phyloP scores from a whole-genome alignment of 2,113 vertebrate genomes.

The Rhinichthys klamathensis region DNA sequence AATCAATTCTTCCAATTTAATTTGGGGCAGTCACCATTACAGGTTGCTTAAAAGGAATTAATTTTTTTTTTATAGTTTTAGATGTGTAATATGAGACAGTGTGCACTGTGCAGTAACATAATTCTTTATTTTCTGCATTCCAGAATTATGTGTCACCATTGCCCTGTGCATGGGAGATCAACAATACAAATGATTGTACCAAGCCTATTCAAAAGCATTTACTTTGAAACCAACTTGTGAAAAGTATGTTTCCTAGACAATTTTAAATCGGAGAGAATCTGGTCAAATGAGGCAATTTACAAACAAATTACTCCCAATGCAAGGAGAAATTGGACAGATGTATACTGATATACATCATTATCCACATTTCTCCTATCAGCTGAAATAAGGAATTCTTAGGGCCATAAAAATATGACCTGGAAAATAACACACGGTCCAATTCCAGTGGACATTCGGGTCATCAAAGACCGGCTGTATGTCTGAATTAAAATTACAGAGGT shows the following conservation, averaged over 20 bases:
- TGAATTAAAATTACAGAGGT: slow-evolving; percentile 6
- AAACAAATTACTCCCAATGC: neutral
- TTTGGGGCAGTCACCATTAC: too few species aligned
- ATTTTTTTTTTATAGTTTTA: too few species aligned
- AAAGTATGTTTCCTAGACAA: neutral
- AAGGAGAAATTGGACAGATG: neutral
- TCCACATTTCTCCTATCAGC: neutral
- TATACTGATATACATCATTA: neutral
- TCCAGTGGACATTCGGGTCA: neutral
- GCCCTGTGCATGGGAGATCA: neutral
- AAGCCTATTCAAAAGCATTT: neutral
- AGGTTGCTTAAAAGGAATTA: too few species aligned
- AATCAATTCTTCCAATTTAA: too few species aligned
- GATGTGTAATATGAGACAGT: too few species aligned
- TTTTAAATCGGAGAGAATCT: neutral
- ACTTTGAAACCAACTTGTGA: neutral
- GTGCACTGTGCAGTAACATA: too few species aligned
- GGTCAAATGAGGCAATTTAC: neutral
- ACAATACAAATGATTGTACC: neutral
- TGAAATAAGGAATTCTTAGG: neutral
- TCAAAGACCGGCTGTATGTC: slow-evolving; percentile 1
- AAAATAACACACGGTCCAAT: neutral
- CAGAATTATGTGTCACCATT: neutral
- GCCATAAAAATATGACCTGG: neutral
- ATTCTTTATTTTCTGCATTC: too few species aligned